A percentile compares a stretch with the other conserved stretches of the same genome.
phyloP scores from a whole-genome alignment of 2,888 invertebrate genomes.

The Smittia sp. region DNA sequence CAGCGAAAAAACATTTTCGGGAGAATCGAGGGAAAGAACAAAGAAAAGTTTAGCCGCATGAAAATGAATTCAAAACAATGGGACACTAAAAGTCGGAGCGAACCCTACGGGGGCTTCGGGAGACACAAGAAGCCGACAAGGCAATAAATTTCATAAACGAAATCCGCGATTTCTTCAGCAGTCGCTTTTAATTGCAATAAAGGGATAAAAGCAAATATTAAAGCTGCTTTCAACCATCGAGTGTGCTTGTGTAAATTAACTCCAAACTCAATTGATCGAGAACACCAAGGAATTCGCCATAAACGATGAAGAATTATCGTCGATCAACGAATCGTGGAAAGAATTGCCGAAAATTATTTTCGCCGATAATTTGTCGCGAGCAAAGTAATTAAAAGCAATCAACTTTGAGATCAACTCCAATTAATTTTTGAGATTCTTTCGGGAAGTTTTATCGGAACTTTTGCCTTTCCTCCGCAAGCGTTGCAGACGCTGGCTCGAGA shows the following conservation, averaged over 20 bases:
- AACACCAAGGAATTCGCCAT: constrained; percentile 1
- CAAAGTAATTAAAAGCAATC: constrained; percentile 21
- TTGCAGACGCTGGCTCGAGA: neutral
- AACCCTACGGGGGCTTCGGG: neutral
- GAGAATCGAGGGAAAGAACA: neutral
- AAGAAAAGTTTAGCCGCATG: constrained; percentile 17
- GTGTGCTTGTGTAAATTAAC: neutral
- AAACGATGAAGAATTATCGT: neutral
- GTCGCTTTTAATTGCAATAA: constrained; percentile 4
- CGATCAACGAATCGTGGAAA: neutral
- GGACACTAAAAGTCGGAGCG: constrained; percentile 21
- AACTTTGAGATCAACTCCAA: neutral
- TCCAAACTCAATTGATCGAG: neutral
- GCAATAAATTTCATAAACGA: constrained; percentile 23
- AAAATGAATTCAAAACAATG: constrained; percentile 27
- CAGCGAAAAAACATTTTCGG: neutral
- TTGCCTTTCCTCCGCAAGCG: neutral
- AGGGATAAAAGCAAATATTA: neutral
- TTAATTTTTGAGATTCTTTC: constrained; percentile 6
- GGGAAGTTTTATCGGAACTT: neutral
- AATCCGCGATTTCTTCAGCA: constrained; percentile 2
- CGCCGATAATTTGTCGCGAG: neutral
- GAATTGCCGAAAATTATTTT: constrained; percentile 5
- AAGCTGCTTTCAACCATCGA: neutral
- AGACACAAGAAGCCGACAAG: constrained; percentile 6